phyloP scores from a whole-genome alignment of 2,113 vertebrate species.

The Anhinga anhinga region DNA sequence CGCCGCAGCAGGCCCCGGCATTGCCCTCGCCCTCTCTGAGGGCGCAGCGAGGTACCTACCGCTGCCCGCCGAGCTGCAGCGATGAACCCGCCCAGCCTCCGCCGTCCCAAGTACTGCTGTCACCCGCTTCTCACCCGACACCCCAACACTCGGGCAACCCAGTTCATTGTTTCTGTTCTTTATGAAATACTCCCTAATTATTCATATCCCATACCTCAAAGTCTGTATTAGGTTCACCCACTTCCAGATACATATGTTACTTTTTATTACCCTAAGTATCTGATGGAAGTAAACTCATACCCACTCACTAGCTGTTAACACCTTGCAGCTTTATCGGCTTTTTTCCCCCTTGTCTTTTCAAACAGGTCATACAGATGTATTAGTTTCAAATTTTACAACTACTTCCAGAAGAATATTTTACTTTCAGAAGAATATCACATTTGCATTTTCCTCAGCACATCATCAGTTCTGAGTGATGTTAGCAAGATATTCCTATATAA shows the following conservation, averaged over 20 bases:
- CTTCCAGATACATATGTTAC: not conserved
- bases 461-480: not conserved
- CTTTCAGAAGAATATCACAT: not conserved
- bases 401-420: not conserved
- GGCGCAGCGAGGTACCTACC: rapidly evolving
- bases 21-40: too few relatives aligned
- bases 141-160: not conserved
- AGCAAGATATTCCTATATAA: not conserved
- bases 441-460: not conserved
- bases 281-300: not conserved
- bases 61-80: too few relatives aligned
- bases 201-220: not conserved
- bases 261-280: not conserved
- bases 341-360: not conserved
- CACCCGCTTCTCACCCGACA: not conserved
- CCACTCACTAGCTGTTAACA: not conserved
- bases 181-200: not conserved
- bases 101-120: not conserved
- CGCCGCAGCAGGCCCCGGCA: rapidly evolving
- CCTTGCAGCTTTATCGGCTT: not conserved
- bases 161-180: not conserved
- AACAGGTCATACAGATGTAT: not conserved
- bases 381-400: not conserved
- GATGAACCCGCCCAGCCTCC: rapidly evolving
- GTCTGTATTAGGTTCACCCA: not conserved